Evolutionary conservation across 2,113 vertebrate species (phyloP).

Genomic region (Mustela lutreola): DNA sequence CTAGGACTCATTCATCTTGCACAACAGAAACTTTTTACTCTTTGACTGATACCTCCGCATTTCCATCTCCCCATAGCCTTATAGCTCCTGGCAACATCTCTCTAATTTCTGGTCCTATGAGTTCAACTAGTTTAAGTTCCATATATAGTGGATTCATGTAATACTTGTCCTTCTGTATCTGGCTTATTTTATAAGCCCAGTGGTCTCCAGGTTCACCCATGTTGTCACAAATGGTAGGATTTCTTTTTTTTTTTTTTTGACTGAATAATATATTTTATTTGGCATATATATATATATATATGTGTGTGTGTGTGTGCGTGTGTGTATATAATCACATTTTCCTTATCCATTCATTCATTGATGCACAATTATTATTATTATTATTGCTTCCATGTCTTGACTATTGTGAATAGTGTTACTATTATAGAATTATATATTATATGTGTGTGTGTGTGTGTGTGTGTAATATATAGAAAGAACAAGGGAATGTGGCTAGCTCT

Average conservation of each 20-base stretch:
- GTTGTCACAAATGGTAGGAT: not conserved
- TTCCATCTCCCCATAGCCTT: not conserved
- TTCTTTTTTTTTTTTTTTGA: not conserved
- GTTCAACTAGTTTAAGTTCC: not conserved
- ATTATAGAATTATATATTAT: too few relatives aligned
- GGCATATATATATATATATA: not conserved
- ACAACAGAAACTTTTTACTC: not conserved
- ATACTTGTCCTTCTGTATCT: not conserved
- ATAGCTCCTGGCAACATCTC: not conserved
- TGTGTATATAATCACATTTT: not conserved
- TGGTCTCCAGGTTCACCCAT: not conserved
- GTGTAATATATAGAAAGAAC: not conserved
- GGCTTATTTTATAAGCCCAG: not conserved
- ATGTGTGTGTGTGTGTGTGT: too few relatives aligned
- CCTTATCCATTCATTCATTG: not conserved
- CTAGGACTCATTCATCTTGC: not conserved
- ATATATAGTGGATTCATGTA: not conserved
- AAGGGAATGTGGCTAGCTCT: not conserved
- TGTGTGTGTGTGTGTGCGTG: not conserved
- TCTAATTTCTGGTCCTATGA: not conserved
- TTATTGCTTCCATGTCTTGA: not conserved
- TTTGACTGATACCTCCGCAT: not conserved
- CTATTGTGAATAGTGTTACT: not conserved
- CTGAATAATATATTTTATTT: not conserved
- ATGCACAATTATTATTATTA: not conserved